Evolutionary conservation across 2,888 invertebrate species (phyloP), one percentile per base, ranked within the genome.

Genomic region (Chrysolina oricalcia): DNA sequence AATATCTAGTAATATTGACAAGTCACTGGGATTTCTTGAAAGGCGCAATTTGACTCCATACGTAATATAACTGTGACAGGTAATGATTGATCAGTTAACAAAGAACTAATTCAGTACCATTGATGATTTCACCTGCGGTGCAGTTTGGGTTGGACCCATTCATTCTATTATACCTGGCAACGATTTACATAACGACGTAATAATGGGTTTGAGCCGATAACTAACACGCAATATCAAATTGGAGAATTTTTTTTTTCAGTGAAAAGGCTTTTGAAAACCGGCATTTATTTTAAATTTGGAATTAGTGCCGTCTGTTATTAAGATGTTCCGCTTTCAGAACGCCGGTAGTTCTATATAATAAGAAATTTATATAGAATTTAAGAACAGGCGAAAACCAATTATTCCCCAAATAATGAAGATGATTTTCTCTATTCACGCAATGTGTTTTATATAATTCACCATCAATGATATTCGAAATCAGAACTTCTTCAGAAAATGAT

Each of bases 151-250:
- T 15, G 23, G 59, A 27, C 59, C n/a, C 19, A 13, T 56, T 23
- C 35, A 59, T 59, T 27, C 59, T 13, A n/a, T 59, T 8, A 59
- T 59, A 59, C 59, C 59, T 59, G 35, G n/a, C n/a, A 59, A n/a
- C 27, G 59, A 27, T 59, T 23, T 9, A 59, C 59, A 59, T 59
- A 59, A 59, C 59, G 15, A n/a, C n/a, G 17, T 59, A 59, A 59
- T 59, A 1, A 59, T 35, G 15, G 59, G 59, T 59, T 59, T 17
- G 19, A 19, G 11, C 23, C 21, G 53, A 53, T 19, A 21, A 21
- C 19, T 53, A 19, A 21, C 23, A 53, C 53, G 53, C 21, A 53
- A 53, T 21, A 21, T 53, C 19, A 1, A 53, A 53, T 53, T 11
- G 19, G 11, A 15, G 0, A 15, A 21, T 53, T 21, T 21, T 53